These are phyloP conservation scores for Xenotilapia longispinis DNA, from an alignment of 2,113 vertebrate species.

Conservation along the genomic window DNA sequence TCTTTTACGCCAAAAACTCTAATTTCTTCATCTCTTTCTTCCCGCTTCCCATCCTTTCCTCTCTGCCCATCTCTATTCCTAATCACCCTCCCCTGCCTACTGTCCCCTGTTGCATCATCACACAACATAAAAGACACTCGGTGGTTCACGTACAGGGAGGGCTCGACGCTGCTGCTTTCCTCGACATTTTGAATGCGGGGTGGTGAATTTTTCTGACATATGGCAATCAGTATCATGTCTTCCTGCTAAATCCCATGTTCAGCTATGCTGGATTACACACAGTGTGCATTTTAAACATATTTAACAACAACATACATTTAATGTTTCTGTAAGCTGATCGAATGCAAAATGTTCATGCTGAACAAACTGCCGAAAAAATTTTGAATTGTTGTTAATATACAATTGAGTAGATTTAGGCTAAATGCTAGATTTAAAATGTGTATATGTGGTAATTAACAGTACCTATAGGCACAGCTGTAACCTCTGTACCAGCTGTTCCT, in stretches of 20 bases:
- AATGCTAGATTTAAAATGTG: not conserved
- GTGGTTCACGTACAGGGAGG: not conserved
- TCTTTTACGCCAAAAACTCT: conserved; percentile 17
- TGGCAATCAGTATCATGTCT: not conserved
- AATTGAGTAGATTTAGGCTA: not conserved
- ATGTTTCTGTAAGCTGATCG: not conserved
- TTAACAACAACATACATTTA: not conserved
- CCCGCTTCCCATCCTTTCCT: not conserved
- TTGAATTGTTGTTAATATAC: not conserved
- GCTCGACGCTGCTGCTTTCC: not conserved
- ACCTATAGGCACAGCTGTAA: not conserved
- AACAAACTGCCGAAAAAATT: not conserved
- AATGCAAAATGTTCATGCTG: not conserved
- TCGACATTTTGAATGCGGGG: not conserved
- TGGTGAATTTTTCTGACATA: not conserved
- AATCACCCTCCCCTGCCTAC: not conserved
- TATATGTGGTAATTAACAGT: not conserved
- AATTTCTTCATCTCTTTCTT: not conserved
- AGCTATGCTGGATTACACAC: not conserved
- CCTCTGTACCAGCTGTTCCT: not conserved
- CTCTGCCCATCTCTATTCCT: not conserved
- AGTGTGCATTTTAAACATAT: not conserved
- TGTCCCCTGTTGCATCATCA: conserved; percentile 40
- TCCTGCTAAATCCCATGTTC: not conserved
- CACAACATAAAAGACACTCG: conserved; percentile 31